phyloP scores from a whole-genome alignment of 1,140 invertebrate genomes.

The Drosophila teissieri region DNA sequence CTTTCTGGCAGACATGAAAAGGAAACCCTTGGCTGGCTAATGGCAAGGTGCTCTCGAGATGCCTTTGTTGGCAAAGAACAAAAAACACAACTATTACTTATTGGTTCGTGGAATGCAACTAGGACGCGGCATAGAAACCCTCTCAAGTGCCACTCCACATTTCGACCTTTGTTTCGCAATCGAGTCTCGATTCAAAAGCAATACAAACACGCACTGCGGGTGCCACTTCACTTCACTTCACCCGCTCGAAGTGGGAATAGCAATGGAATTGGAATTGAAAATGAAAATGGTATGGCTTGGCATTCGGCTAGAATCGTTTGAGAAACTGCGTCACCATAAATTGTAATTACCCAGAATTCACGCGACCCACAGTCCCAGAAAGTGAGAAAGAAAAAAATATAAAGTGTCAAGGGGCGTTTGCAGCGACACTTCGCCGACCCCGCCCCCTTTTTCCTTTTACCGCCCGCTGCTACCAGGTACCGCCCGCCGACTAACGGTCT shows the following conservation, averaged over 20 bases:
- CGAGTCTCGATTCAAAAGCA: slow-evolving; percentile 78
- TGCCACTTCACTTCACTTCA: slow-evolving; percentile 58
- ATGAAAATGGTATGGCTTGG: slow-evolving; percentile 23
- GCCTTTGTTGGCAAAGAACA: slow-evolving; percentile 29
- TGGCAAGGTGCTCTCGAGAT: slow-evolving; percentile 52
- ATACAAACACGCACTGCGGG: slow-evolving; percentile 79
- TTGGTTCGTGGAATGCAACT: slow-evolving; percentile 75
- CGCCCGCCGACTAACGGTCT: slow-evolving; percentile 26
- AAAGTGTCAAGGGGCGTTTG: slow-evolving; percentile 66
- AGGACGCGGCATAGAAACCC: slow-evolving; percentile 37
- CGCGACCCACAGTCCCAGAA: slow-evolving; percentile 50
- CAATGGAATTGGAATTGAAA: slow-evolving; percentile 10
- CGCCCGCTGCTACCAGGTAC: slow-evolving; percentile 63
- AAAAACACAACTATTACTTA: slow-evolving; percentile 57
- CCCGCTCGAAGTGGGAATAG: slow-evolving; percentile 19
- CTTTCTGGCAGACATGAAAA: slow-evolving; percentile 7
- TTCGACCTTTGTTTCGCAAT: slow-evolving; percentile 72
- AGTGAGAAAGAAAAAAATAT: background rate
- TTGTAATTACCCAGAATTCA: slow-evolving; percentile 79
- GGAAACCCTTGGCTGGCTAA: slow-evolving; percentile 34
- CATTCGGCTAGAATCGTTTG: slow-evolving; percentile 17
- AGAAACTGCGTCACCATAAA: slow-evolving; percentile 64
- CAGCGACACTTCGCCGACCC: slow-evolving; percentile 48
- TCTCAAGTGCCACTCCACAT: slow-evolving; percentile 27
- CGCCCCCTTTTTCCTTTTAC: background rate